Evolutionary conservation across 1,140 invertebrate species (phyloP).

Genomic region (Drosophila orosa): DNA sequence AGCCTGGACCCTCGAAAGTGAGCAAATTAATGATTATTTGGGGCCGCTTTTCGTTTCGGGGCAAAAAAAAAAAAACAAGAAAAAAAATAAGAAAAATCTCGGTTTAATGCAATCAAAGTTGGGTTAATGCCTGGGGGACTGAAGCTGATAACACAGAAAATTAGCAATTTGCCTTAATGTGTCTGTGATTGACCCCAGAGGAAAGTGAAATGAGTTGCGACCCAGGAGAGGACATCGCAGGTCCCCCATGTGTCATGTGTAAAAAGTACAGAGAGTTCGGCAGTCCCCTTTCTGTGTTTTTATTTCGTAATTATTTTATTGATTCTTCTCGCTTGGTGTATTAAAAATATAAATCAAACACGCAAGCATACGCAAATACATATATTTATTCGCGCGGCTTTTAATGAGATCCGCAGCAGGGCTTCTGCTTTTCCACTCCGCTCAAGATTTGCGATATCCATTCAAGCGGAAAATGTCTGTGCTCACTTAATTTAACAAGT

Average conservation of each 20-base stretch:
- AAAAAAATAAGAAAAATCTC: constrained; percentile 50
- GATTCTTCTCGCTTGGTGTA: constrained; percentile 37
- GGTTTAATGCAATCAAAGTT: constrained; percentile 74
- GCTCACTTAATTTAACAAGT: constrained; percentile 58
- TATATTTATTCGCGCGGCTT: constrained; percentile 17
- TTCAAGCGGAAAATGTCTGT: constrained; percentile 64
- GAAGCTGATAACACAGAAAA: constrained; percentile 55
- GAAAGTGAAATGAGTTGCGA: constrained; percentile 10
- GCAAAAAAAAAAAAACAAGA: not conserved
- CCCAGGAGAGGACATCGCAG: not conserved
- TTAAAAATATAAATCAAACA: constrained; percentile 30
- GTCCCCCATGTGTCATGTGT: constrained; percentile 31
- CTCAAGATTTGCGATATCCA: constrained; percentile 63
- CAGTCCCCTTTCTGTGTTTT: constrained; percentile 4
- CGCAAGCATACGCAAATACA: constrained; percentile 18
- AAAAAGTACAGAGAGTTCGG: constrained; percentile 5
- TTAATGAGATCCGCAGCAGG: constrained; percentile 41
- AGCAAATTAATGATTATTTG: constrained; percentile 75
- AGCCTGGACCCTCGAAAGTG: constrained; percentile 43
- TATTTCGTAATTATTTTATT: constrained; percentile 48
- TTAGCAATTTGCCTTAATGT: constrained; percentile 77
- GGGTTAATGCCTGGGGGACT: constrained; percentile 51
- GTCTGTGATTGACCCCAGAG: constrained; percentile 69
- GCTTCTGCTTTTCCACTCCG: constrained; percentile 8
- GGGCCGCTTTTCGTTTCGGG: constrained; percentile 27